Base-by-base conservation (phyloP, 1,140 invertebrate genomes). In the Harlomillsia oculata region DNA sequence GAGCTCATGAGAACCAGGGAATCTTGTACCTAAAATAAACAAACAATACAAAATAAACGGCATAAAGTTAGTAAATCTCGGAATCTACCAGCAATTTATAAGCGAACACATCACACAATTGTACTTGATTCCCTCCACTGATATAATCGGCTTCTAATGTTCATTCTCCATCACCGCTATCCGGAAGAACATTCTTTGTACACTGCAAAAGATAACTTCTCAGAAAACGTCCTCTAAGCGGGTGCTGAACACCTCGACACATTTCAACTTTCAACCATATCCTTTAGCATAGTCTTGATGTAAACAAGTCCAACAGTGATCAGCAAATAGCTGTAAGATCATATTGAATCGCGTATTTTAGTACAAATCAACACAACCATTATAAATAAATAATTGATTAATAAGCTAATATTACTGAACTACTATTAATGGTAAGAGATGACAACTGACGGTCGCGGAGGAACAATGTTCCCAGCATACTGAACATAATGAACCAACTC, bases 181-280 rank as follows among this genome's bases (percentile, higher is more conserved):
- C 90, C 20, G 92, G 92, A 16, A 97, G 74, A 28, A 95, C 83
- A 72, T 96, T 95, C 64, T 89, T 82, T 0, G 89, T 93, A 68
- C 89, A 94, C 69, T 95, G 89, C 28, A 97, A 73, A 28, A 97
- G 72, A 71, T 91, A 91, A 72, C 91, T 91, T 36, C 89, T 77
- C n/a, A 99, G 75, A 72, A 99, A 99, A 14, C 99, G 75, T 3
- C 96, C 97, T 43, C 95, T 76, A 5, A 99, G 71, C 0, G 96
- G 96, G 79, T 99, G 95, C 71, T 99, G 96, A 1, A 99, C 95
- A 92, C 81, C 81, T 54, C 96, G 80, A 68, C 96, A 99, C 97
- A 99, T 99, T 75, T 99, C 97, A 2, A 99, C 95, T 99, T 75
- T 99, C 97, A 2, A 99, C 95, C 44, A 99, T 75, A 76, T 99